Percentiles rank a stretch among this genome's conserved stretches.
These are phyloP conservation scores for Avahi laniger DNA, from an alignment of 2,797 vertebrate species.

Conservation along the genomic window DNA sequence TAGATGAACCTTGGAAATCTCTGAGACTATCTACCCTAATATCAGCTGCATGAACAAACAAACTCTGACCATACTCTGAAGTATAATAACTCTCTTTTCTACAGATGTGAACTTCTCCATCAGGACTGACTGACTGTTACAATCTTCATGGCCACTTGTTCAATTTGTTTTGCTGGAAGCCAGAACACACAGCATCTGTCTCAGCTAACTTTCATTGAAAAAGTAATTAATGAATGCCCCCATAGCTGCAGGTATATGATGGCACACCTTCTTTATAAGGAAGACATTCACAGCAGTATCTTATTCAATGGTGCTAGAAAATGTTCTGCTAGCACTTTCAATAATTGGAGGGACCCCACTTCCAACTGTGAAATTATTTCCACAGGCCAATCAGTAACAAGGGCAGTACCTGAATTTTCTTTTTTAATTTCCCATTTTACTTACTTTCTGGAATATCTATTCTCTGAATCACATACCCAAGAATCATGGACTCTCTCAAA, in stretches of 20 bases:
- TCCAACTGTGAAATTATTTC: background rate
- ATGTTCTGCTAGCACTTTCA: background rate
- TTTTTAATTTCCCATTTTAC: background rate
- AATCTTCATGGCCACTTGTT: background rate
- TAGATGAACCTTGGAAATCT: background rate
- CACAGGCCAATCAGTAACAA: background rate
- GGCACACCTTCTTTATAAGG: background rate
- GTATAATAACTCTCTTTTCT: background rate
- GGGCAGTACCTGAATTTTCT: background rate
- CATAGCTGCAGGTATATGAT: background rate
- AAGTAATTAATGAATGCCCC: background rate
- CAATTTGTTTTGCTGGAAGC: background rate
- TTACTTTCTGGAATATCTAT: background rate
- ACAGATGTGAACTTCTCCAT: background rate
- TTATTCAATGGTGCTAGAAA: background rate
- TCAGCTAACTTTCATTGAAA: background rate
- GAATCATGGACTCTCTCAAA: background rate
- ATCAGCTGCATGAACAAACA: background rate
- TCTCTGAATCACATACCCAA: background rate
- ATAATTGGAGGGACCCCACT: background rate
- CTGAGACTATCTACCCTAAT: background rate
- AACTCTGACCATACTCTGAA: background rate
- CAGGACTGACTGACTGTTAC: background rate
- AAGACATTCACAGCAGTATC: background rate
- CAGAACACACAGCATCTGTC: background rate